Percentiles rank a stretch among this genome's conserved stretches.
Evolutionary conservation across 2,113 vertebrate species (phyloP).

Genomic region (Diphyllodes magnificus): DNA sequence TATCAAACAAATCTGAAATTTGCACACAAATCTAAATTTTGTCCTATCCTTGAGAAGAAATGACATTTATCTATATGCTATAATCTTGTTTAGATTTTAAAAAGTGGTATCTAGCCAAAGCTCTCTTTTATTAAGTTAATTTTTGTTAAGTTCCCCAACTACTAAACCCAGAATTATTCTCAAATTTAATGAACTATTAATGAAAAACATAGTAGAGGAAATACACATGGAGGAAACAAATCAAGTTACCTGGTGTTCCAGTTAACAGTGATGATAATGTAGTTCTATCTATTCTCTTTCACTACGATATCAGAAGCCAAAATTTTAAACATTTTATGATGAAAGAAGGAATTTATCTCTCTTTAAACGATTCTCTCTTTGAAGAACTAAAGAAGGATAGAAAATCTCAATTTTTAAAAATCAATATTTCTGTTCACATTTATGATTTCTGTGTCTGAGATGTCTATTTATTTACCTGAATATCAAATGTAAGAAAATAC

Average conservation of each 20-base stretch:
- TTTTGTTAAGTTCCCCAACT: neutral
- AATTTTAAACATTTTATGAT: neutral
- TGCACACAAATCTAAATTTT: neutral
- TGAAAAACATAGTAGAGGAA: neutral
- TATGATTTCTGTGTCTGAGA: neutral
- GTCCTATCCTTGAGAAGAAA: neutral
- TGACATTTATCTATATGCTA: rapidly evolving
- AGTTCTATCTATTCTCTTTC: neutral
- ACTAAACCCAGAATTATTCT: neutral
- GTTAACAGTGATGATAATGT: neutral
- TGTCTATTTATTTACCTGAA: neutral
- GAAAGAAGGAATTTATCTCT: neutral
- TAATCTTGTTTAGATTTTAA: neutral
- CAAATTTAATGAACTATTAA: neutral
- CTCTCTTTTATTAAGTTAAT: neutral
- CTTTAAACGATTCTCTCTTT: neutral
- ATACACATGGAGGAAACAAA: neutral
- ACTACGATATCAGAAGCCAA: neutral
- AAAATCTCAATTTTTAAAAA: neutral
- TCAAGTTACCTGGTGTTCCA: neutral
- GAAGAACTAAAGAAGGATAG: neutral
- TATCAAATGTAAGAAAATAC: neutral
- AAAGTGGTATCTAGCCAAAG: neutral
- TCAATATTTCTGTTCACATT: neutral
- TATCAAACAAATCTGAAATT: neutral